phyloP scores from a whole-genome alignment of 1,140 invertebrate species.

The Phocides pigmalion region DNA sequence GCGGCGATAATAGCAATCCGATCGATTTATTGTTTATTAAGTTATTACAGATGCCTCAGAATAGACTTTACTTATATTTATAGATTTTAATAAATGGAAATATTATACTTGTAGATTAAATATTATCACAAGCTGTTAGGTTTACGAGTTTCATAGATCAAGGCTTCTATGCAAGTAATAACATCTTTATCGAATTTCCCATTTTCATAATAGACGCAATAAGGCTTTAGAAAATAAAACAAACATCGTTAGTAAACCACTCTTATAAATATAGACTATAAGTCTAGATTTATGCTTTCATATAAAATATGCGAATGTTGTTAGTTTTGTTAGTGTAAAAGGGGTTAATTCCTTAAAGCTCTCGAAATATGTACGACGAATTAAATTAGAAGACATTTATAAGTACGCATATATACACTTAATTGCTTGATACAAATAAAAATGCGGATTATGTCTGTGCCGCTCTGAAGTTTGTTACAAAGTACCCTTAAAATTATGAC shows the following conservation, averaged over 20 bases:
- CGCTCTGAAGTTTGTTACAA: too few relatives aligned
- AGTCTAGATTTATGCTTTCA: not conserved
- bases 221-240: not conserved
- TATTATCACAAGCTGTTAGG: not conserved
- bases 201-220: not conserved
- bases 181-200: not conserved
- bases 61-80: not conserved
- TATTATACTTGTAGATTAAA: too few relatives aligned
- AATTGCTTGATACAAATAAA: too few relatives aligned
- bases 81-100: not conserved
- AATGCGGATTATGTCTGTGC: too few relatives aligned
- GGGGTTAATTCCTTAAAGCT: not conserved
- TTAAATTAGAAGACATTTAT: too few relatives aligned
- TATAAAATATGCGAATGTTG: not conserved
- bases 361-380: too few relatives aligned
- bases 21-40: too few relatives aligned
- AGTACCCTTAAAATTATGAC: too few relatives aligned
- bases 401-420: too few relatives aligned
- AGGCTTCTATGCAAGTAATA: not conserved
- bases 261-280: not conserved
- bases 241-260: not conserved
- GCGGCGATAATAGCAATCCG: too few relatives aligned
- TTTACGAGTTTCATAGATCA: not conserved
- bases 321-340: not conserved
- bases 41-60: too few relatives aligned